Conservation (phyloP, 2,888 invertebrate genomes). For the Hoplodrina blanda region DNA sequence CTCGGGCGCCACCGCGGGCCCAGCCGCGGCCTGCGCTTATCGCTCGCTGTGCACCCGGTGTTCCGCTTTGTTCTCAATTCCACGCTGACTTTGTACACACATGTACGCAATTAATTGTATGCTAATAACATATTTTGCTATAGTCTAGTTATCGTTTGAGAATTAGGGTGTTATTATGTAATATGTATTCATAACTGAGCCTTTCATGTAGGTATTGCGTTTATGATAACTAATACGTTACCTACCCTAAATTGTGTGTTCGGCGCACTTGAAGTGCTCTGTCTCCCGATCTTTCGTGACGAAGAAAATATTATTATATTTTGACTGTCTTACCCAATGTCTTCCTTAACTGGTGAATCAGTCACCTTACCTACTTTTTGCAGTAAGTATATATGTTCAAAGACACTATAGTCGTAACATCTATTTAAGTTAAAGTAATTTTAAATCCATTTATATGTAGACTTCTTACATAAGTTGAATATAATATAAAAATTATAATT, state of each 20-base stretch:
- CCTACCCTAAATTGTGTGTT: background rate
- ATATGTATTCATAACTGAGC: conserved; percentile 2
- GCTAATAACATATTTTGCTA: conserved; percentile 38
- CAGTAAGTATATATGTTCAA: background rate
- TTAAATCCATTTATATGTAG: background rate
- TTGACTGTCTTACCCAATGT: too few relatives aligned
- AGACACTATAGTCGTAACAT: too few relatives aligned
- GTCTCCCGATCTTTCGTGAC: background rate
- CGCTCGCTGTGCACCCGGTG: conserved; percentile 75
- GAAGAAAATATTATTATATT: too few relatives aligned
- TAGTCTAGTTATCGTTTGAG: conserved; percentile 5
- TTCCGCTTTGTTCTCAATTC: conserved; percentile 80
- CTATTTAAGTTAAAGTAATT: background rate
- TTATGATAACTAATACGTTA: background rate
- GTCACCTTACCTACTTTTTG: background rate
- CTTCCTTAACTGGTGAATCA: too few relatives aligned
- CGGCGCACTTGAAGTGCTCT: background rate
- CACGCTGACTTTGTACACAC: conserved; percentile 62
- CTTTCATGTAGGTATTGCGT: background rate
- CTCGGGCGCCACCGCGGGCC: conserved; percentile 58
- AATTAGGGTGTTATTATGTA: background rate
- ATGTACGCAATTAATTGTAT: conserved; percentile 48
- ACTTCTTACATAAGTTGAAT: background rate
- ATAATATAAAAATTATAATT: background rate
- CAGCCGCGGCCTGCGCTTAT: conserved; percentile 66